Base-by-base conservation (phyloP, 2,113 vertebrate species). In the Paradoxurus hermaphroditus region DNA sequence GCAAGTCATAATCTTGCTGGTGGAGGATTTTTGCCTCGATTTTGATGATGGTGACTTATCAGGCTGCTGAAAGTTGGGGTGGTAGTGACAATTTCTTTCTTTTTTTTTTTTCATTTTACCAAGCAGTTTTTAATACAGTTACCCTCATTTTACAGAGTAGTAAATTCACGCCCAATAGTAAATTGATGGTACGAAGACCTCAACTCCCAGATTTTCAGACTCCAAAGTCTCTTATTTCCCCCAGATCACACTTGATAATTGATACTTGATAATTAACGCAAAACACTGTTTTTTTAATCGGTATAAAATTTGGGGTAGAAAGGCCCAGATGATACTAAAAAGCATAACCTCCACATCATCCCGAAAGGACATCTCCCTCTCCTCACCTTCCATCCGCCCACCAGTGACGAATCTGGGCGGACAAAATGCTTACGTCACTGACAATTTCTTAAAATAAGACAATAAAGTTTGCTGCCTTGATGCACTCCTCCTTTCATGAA, bases 371-470 rank as follows among this genome's bases (percentile, higher is more conserved):
- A 2, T 0, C 63, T 29, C 23, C 72, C 53, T 9, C 1, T 11
- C 39, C 23, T 56, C 2, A 18, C 8, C 23, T 6, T 16, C 51
- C 51, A 16, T 16, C 29, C 39, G 9, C 53, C 23, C 31, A 25
- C 31, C 39, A n/a, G 7, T 0, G 0, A 85, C 51, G 4, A 31
- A 7, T 14, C 12, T 0, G 4, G 1, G 8, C 3, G 2, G 31
- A 82, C 83, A 49, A 86, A 84, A 67, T 49, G 27, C 79, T 63
- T 41, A 90, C 89, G 62, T 44, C 46, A 59, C 46, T 72, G 68
- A 36, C 62, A 41, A 72, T 72, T 29, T 15, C 25, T 44, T 44
- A 75, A 75, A 44, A 44, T 16, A 44, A 44, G 72, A 44, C 41
- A 75, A 72, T 25, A 25, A 16, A 44, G 3, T 29, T 75, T 75